These are phyloP conservation scores for Myopa tessellatipennis DNA, from an alignment of 2,888 invertebrate genomes.

Conservation along the genomic window DNA sequence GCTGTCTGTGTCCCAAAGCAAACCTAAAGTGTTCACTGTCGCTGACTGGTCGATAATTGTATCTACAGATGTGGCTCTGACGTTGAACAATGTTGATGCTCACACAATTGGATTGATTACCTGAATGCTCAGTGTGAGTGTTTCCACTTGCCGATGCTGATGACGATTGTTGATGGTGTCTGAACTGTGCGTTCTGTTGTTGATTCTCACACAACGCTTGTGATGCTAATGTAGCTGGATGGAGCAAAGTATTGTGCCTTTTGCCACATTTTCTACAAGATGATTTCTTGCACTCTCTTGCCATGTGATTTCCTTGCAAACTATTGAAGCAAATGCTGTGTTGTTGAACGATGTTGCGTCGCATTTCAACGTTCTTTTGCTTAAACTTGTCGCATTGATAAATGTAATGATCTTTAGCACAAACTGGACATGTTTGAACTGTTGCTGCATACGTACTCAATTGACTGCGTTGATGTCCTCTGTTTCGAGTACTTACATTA, in stretches of 20 bases:
- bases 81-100: conserved; percentile 11
- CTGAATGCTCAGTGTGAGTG: conserved; percentile 33
- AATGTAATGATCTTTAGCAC: conserved; percentile 26
- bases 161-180: conserved; percentile 16
- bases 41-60: conserved; percentile 12
- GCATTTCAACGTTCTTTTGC: conserved; percentile 5
- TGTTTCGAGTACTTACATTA: not conserved
- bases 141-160: not conserved
- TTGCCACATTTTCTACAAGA: conserved; percentile 3
- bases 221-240: not conserved
- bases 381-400: conserved; percentile 39
- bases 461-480: conserved; percentile 1
- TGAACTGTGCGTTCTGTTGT: not conserved
- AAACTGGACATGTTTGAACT: conserved; percentile 28
- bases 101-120: conserved; percentile 23
- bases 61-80: not conserved
- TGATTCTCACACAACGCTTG: not conserved
- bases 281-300: conserved; percentile 30
- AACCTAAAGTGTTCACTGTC: conserved; percentile 22
- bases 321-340: conserved; percentile 40
- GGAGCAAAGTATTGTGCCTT: conserved; percentile 40
- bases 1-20: conserved; percentile 18
- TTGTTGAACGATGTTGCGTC: conserved; percentile 19
- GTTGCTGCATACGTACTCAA: conserved; percentile 12
- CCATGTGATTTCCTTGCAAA: conserved; percentile 31